Percentiles rank a stretch among this genome's conserved stretches.
Conservation (phyloP, 1,140 invertebrate species). For the Brachionus rotundiformis region DNA sequence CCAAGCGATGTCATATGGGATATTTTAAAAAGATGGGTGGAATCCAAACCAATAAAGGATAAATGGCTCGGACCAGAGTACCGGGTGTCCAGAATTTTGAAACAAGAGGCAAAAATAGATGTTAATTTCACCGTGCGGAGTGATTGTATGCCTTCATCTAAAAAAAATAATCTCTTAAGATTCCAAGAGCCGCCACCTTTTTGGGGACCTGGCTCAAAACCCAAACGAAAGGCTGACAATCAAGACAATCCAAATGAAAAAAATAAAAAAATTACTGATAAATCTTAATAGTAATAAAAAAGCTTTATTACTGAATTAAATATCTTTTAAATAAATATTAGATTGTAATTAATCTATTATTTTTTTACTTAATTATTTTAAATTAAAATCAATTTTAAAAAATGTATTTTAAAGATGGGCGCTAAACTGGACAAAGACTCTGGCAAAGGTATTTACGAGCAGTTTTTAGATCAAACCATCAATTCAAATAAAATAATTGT, state of each 20-base stretch:
- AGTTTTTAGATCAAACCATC: constrained; percentile 28
- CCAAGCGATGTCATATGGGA: constrained; percentile 83
- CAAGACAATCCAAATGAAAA: not conserved
- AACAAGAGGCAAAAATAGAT: constrained; percentile 21
- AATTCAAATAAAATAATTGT: constrained; percentile 19
- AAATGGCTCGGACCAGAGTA: constrained; percentile 47
- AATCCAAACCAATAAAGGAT: constrained; percentile 25
- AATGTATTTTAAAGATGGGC: constrained; percentile 8
- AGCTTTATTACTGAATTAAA: not conserved
- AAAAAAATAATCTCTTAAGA: constrained; percentile 42
- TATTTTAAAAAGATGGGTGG: constrained; percentile 40
- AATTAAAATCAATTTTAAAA: too few species aligned
- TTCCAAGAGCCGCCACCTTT: constrained; percentile 46
- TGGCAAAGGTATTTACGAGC: not conserved
- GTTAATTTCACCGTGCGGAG: constrained; percentile 7
- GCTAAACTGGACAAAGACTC: not conserved
- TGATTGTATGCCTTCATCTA: constrained; percentile 17
- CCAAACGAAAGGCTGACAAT: constrained; percentile 13
- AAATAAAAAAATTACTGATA: not conserved
- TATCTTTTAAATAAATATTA: constrained; percentile 7
- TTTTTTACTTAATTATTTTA: too few species aligned
- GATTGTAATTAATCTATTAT: constrained; percentile 36
- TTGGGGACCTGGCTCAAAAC: constrained; percentile 36
- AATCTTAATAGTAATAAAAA: constrained; percentile 25
- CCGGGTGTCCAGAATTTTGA: not conserved